These are phyloP conservation scores for Remorina albescens DNA, from an alignment of 2,797 vertebrate species.

Conservation along the genomic window DNA sequence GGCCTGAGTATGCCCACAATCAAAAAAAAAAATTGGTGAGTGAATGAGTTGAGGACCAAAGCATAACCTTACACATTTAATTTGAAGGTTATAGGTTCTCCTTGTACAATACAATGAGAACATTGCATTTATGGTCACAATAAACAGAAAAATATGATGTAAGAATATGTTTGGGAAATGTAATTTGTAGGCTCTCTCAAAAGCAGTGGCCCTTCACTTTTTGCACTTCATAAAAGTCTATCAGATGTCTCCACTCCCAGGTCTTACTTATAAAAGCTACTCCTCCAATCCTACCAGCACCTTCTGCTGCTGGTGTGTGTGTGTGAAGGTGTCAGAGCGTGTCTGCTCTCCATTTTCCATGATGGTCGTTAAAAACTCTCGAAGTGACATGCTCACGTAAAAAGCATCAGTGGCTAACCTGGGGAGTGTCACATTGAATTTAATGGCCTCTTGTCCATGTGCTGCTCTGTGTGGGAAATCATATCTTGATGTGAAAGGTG, in stretches of 20 bases:
- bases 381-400: conserved; percentile 79
- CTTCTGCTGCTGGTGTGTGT: conserved; percentile 11
- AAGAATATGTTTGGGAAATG: conserved; percentile 50
- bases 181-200: conserved; percentile 49
- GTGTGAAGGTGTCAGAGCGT: conserved; percentile 36
- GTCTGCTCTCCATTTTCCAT: conserved; percentile 57
- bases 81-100: conserved; percentile 53
- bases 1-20: conserved; percentile 32
- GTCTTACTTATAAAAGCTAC: conserved; percentile 66
- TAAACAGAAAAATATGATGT: conserved; percentile 61
- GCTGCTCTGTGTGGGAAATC: conserved; percentile 63
- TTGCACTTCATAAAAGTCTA: conserved; percentile 61
- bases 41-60: conserved; percentile 35
- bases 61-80: conserved; percentile 28
- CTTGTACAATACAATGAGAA: conserved; percentile 1
- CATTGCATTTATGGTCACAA: conserved; percentile 35
- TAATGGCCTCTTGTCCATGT: conserved; percentile 79
- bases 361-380: conserved; percentile 82
- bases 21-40: conserved; percentile 5
- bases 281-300: conserved; percentile 13
- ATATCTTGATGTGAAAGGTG: conserved; percentile 76
- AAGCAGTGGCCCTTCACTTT: conserved; percentile 48
- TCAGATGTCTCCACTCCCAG: conserved; percentile 40
- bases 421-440: conserved; percentile 84
- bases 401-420: conserved; percentile 76